Evolutionary conservation across 1,140 invertebrate species (phyloP), one percentile per base, ranked within the genome.

Genomic region (Monochamus saltuarius): DNA sequence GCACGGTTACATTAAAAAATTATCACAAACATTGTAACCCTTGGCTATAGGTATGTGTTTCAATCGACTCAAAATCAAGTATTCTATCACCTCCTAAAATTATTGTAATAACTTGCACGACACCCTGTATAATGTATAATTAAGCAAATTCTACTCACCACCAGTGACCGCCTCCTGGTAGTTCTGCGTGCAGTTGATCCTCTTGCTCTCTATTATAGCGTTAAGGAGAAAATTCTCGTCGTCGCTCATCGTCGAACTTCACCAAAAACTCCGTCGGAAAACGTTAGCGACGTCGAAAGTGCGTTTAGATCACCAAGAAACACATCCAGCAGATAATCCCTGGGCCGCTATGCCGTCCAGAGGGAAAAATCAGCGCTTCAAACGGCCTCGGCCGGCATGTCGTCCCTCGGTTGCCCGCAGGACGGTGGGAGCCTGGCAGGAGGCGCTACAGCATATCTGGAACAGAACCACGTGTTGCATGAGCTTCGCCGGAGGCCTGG

Each of bases 401-500:
- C 17, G 8, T 40, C 39, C 16, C 45, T 47, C 11, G 19, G 14
- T 47, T 11, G 7, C 8, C 45, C 45, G 45, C 45, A 47, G 45
- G 45, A 40, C 45, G 11, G 10, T 47, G 9, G 29, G 17, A 19
- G 16, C 17, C 29, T 19, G 45, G 10, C 17, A 11, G 45, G 13
- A 29, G 7, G n/a, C 45, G 45, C 17, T 29, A 47, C 29, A 29
- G 11, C 45, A 19, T 47, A 29, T 29, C 45, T 47, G 45, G 11
- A 47, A 47, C 45, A 47, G 29, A 47, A 47, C 13, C 45, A 47
- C 45, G 29, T 47, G 45, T 47, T 47, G 45, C 13, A 47, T 47
- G 45, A 19, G 10, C 22, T 3, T 29, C 22, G 22, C 22, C 22
- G 2, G 22, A 29, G 22, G 22, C 22, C 22, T 6, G 22, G 22